Evolutionary conservation across 2,888 invertebrate genomes (phyloP), one percentile per base, ranked within the genome.

Genomic region (Arge pagana): DNA sequence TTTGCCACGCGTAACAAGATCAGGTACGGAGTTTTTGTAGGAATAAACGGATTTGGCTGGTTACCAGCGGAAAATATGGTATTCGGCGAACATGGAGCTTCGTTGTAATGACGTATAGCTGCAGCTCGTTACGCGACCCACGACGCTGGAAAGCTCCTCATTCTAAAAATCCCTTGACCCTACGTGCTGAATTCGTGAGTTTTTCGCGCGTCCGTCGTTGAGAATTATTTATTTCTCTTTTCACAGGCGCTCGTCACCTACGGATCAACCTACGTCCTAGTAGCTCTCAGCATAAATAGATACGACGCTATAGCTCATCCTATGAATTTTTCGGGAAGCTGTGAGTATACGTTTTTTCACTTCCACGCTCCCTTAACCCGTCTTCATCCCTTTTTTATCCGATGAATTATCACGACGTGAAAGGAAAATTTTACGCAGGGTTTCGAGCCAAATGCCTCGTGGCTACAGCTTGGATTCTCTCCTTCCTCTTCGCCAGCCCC

Each of bases 281-380:
- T 79, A 49, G 79, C 79, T 3, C 71, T 79, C 24, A 79, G 78
- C 57, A 78, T 80, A 52, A 79, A 80, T 63, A 71, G 79, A 13
- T 80, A 78, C 58, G 79, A 79, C 59, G 79, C 79, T 53, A 79
- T 79, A 54, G 77, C 76, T 21, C 77, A 78, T 60, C 79, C 79
- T 1, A 75, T 79, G 74, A 78, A 77, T 59, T 79, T 80, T 63
- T 75, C 78, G n/a, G 76, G 77, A 54, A 77, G 78, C 59, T 78
- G 79, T 78, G 62, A 77, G 78, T 74, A 55, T 23, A n/a, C n/a
- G n/a, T n/a, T n/a, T 26, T n/a, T 10, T 24, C 3, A 21, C 4
- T 33, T 13, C 15, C 4, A 5, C 39, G 11, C 10, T 5, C 18
- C n/a, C n/a, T n/a, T n/a, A n/a, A n/a, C n/a, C n/a, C n/a, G n/a